phyloP scores from a whole-genome alignment of 2,797 vertebrate genomes.

The Megaceryle alcyon region DNA sequence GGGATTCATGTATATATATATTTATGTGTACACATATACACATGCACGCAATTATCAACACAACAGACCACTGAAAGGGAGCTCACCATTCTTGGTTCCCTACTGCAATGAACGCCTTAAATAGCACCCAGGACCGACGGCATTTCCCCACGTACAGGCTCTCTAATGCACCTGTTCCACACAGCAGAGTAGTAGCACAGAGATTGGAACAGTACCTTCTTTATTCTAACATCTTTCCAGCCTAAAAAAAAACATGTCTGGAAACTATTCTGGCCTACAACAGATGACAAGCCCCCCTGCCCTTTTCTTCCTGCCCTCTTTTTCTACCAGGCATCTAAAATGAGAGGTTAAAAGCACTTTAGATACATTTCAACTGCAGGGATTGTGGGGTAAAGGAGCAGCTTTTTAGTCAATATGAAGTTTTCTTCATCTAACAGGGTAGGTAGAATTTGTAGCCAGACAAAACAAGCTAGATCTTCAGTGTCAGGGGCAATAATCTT shows the following conservation, averaged over 20 bases:
- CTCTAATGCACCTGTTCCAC: not conserved
- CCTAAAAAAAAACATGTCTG: not conserved
- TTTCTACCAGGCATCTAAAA: not conserved
- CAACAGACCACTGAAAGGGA: not conserved
- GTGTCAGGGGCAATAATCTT: not conserved
- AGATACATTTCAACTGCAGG: not conserved
- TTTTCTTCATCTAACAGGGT: not conserved
- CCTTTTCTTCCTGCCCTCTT: not conserved
- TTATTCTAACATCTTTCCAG: not conserved
- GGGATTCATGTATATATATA: accelerated
- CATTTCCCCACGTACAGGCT: not conserved
- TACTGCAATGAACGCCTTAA: accelerated
- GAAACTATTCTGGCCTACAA: not conserved
- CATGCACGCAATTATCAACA: not conserved
- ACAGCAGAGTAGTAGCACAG: not conserved
- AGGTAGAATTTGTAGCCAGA: not conserved
- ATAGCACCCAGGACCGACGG: not conserved
- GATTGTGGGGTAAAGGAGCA: not conserved
- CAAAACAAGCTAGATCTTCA: not conserved
- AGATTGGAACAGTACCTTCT: not conserved
- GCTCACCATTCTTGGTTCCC: not conserved
- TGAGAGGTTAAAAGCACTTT: not conserved
- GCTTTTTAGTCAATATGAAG: not conserved
- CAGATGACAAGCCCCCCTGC: not conserved
- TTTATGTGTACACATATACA: not conserved